Evolutionary conservation across 2,113 vertebrate species (phyloP), one percentile per base, ranked within the genome.

Genomic region (Oceanodroma tethys): DNA sequence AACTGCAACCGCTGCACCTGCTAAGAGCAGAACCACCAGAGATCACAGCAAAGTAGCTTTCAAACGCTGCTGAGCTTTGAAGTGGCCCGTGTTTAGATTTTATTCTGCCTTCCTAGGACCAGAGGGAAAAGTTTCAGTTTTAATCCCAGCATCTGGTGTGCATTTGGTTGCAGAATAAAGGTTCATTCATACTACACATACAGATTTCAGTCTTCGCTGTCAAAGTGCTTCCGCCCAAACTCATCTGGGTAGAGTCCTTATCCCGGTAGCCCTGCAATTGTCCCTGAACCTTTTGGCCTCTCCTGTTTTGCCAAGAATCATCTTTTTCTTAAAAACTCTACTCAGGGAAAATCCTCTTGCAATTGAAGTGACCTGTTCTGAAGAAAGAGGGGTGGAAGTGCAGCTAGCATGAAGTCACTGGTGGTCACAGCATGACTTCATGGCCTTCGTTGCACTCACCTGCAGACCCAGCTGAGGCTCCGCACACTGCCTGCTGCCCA

Each of bases 371-470:
- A 14, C 43, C 15, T 52, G 56, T 21, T 26, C 22, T 65, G 83
- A 22, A 25, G 75, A 34, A 21, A 17, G 30, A 52, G 14, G 32
- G 26, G 43, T 7, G 0, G 25, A 12, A 59, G 59, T 8, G 43
- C 71, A 74, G 67, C 52, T 12, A 38, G 62, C 14, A 3, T 5
- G n/a, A 67, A 32, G 38, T 30, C 63, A 19, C 62, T 8, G 58
- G 26, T 42, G 58, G 25, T 27, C 59, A 12, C 1, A 13, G 42
- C 26, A 0, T 1, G 45, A 36, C 18, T 52, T 65, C 6, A 2
- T 38, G 63, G n/a, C 40, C 38, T 20, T 22, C 0, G 4, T 5
- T 18, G 48, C 1, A 7, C 86, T 73, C 60, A 58, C 86, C 73
- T 22, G 40, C 2, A 3, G 30, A 17, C 26, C 48, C 50, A 30